A percentile compares a stretch with the other conserved stretches of the same genome.
Evolutionary conservation across 2,797 vertebrate species (phyloP).

Genomic region (Macropus fuliginosus): DNA sequence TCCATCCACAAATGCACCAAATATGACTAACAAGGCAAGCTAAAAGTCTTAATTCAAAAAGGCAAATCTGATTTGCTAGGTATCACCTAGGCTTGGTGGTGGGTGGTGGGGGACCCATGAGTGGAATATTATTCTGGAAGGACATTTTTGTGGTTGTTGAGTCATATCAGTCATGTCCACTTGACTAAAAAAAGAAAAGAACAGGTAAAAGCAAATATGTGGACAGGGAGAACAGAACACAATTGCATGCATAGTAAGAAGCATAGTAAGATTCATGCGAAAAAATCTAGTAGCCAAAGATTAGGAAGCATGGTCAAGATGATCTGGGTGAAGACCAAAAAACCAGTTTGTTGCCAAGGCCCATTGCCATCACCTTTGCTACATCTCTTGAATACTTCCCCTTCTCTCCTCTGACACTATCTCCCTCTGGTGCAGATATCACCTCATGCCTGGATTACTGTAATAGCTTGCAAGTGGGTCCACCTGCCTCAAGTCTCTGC

Average conservation of each 20-base stretch:
- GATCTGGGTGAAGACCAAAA: not conserved
- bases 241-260: not conserved
- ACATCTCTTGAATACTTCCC: not conserved
- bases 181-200: not conserved
- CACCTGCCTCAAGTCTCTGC: not conserved
- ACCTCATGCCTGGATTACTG: not conserved
- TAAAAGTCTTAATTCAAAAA: not conserved
- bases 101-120: accelerated
- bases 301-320: not conserved
- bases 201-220: not conserved
- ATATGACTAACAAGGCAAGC: not conserved
- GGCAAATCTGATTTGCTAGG: not conserved
- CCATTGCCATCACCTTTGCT: not conserved
- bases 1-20: not conserved
- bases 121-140: not conserved
- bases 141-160: not conserved
- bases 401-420: not conserved
- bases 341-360: not conserved
- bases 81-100: not conserved
- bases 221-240: not conserved
- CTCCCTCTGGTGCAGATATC: not conserved
- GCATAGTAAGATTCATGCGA: too few relatives aligned
- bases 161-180: not conserved
- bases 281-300: not conserved
- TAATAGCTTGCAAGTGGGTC: not conserved